Conservation (phyloP, 2,888 invertebrate genomes). For the Drosophila tanythrix region DNA sequence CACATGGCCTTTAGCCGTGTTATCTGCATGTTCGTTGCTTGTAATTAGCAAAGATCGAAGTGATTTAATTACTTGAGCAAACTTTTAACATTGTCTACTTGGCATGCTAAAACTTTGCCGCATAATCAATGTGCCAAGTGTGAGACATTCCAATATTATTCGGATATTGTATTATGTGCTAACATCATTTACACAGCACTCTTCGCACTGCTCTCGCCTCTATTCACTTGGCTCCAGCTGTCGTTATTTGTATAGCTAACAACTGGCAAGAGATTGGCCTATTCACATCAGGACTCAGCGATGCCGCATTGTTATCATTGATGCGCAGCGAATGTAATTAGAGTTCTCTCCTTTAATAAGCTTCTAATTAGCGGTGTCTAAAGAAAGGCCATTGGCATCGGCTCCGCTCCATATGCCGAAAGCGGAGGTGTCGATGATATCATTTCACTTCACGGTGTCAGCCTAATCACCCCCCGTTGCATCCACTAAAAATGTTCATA, state of each 20-base stretch:
- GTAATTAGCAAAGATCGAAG: constrained; percentile 82
- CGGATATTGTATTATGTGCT: constrained; percentile 5
- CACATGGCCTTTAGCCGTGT: constrained; percentile 25
- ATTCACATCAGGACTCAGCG: constrained; percentile 45
- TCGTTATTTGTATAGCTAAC: constrained; percentile 25
- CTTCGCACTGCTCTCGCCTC: not conserved
- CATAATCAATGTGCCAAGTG: constrained; percentile 58
- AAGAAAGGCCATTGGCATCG: constrained; percentile 22
- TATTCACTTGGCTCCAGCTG: not conserved
- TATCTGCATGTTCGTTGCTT: constrained; percentile 61
- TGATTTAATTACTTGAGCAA: constrained; percentile 82
- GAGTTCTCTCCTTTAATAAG: constrained; percentile 66
- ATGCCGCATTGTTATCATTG: constrained; percentile 66
- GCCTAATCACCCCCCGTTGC: constrained; percentile 26
- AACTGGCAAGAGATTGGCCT: constrained; percentile 21
- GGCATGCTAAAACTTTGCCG: constrained; percentile 69
- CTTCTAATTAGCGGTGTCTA: constrained; percentile 67
- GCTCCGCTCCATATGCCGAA: not conserved
- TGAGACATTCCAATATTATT: constrained; percentile 33
- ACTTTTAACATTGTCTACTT: constrained; percentile 77
- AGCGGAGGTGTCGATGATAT: constrained; percentile 55
- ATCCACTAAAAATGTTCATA: not conserved
- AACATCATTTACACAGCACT: not conserved
- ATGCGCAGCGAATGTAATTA: constrained; percentile 75
- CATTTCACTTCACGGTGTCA: constrained; percentile 33